A percentile compares a stretch with the other conserved stretches of the same genome.
Evolutionary conservation across 2,113 vertebrate species (phyloP).

Genomic region (Crotophaga sulcirostris): DNA sequence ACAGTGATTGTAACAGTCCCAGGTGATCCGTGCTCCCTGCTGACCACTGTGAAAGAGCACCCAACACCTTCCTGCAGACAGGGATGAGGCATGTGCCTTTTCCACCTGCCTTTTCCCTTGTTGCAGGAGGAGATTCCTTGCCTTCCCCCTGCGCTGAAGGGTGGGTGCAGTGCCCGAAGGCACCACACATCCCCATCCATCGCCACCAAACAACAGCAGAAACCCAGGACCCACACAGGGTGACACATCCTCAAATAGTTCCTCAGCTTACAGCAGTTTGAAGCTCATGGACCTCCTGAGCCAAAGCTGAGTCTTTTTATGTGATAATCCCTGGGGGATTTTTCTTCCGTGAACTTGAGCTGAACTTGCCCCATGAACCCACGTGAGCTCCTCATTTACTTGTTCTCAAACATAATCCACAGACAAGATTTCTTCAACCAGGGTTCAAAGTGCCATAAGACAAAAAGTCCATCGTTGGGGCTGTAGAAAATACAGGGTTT

Average conservation of each 20-base stretch:
- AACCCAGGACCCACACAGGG: not conserved
- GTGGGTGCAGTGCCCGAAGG: not conserved
- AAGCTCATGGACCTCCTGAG: not conserved
- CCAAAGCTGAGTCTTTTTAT: conserved; percentile 1
- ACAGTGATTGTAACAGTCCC: not conserved
- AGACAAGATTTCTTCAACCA: not conserved
- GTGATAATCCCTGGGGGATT: conserved; percentile 31
- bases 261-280: not conserved
- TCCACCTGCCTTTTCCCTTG: not conserved
- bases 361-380: conserved; percentile 34
- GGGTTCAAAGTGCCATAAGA: not conserved
- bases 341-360: conserved; percentile 10
- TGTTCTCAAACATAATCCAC: conserved; percentile 19
- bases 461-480: not conserved
- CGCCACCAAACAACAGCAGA: not conserved
- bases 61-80: not conserved
- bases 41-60: not conserved
- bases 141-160: not conserved
- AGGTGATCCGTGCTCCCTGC: not conserved
- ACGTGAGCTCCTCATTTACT: not conserved
- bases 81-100: accelerated
- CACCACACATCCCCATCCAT: not conserved
- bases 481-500: not conserved
- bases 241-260: conserved; percentile 25
- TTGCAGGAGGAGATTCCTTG: not conserved